Evolutionary conservation across 2,113 vertebrate genomes (phyloP), one percentile per base, ranked within the genome.

Genomic region (Miniopterus natalensis): DNA sequence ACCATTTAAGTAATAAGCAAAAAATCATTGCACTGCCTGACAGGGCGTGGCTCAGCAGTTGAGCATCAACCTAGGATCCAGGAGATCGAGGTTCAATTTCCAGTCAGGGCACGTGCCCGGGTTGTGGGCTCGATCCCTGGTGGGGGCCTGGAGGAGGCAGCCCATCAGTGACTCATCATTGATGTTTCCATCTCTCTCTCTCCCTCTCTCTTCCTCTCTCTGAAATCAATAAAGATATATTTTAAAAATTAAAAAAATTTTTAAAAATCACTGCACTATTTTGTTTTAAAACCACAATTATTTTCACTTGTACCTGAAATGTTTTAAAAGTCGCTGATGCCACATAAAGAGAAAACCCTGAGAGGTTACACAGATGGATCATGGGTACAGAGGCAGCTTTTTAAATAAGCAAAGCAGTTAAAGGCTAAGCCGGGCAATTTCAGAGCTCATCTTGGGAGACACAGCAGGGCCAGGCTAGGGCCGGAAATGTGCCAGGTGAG

Each of bases 271-370:
- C 6, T 57, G 10, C 25, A 59, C 31, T 55, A 31, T 51, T 57
- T 68, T 75, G 49, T 42, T 95, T 90, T 78, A 51, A 96, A 90
- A 86, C 12, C 8, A 74, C 90, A 92, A 93, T 86, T 78, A 94
- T 79, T 84, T 85, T 94, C 49, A 36, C 21, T 88, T 95, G 27
- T 45, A 90, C 21, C 47, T 84, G 55, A 88, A 87, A 66, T 61
- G 18, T 42, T 90, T 90, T 49, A 42, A 97, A 96, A 90, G 42
- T 79, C 29, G 59, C 5, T 61, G 61, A 59, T 84, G 15, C 9
- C 25, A 73, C 27, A 36, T 47, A 49, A 63, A 51, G 23, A 81
- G 63, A 87, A 95, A 81, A 45, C 3, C 6, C 36, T 83, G 57
- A 53, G 21, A 66, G 15, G 29, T 75, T n/a, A 92, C 3, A 7